Conservation (phyloP, 2,888 invertebrate species). For the Formica aserva region DNA sequence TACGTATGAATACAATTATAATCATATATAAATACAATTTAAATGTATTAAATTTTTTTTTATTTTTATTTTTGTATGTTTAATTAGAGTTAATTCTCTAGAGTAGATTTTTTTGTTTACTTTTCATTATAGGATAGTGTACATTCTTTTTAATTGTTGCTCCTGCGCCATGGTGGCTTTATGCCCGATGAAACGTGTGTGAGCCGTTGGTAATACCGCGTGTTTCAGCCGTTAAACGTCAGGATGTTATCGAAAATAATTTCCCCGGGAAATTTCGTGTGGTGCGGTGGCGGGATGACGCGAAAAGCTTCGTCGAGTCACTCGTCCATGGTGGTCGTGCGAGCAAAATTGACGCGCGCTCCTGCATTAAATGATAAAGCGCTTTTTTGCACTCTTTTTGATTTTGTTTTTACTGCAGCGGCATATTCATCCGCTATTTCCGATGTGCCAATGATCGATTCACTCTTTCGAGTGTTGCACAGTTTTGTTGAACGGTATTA, state of each 20-base stretch:
- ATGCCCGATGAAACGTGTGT: conserved; percentile 56
- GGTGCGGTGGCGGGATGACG: conserved; percentile 32
- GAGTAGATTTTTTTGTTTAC: conserved; percentile 24
- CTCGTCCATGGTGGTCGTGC: conserved; percentile 45
- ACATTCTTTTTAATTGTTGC: not conserved
- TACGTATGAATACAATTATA: not conserved
- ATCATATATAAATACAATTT: no score
- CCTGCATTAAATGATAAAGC: conserved; percentile 54
- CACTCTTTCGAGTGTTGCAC: not conserved
- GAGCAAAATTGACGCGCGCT: conserved; percentile 46
- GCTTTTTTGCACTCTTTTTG: conserved; percentile 12
- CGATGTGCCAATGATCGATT: conserved; percentile 31
- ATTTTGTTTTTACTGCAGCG: conserved; percentile 28
- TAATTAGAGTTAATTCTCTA: not conserved
- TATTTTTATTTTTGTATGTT: not conserved
- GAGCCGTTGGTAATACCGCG: conserved; percentile 53
- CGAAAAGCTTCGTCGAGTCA: conserved; percentile 51
- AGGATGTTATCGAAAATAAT: conserved; percentile 56
- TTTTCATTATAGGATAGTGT: not conserved
- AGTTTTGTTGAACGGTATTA: conserved; percentile 30
- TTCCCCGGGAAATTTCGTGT: conserved; percentile 48
- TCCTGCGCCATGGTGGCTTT: conserved; percentile 38
- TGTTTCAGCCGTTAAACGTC: conserved; percentile 57
- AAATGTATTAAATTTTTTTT: not conserved
- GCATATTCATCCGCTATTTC: conserved; percentile 37